Percentiles rank a stretch among this genome's conserved stretches.
These are phyloP conservation scores for Rhinogobius similis DNA, from an alignment of 2,113 vertebrate species.

Conservation along the genomic window DNA sequence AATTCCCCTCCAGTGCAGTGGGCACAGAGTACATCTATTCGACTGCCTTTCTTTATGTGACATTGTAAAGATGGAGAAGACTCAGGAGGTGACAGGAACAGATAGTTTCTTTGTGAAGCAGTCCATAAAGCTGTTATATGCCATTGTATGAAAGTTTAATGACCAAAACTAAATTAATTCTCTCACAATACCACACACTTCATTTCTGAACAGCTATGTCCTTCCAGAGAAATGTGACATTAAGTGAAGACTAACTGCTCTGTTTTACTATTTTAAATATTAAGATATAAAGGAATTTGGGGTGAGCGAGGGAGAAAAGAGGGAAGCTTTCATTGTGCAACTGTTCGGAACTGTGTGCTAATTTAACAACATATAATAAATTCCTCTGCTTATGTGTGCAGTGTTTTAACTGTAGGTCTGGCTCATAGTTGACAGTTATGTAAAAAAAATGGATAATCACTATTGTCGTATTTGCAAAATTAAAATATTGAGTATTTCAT, in stretches of 20 bases:
- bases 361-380: neutral
- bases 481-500: no score
- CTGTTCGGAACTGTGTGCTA: neutral
- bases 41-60: conserved; percentile 1
- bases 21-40: neutral
- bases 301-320: neutral
- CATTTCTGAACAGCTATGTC: neutral
- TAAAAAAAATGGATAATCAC: no score
- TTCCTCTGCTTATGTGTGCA: neutral
- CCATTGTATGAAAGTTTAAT: neutral
- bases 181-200: neutral
- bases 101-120: neutral
- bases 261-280: neutral
- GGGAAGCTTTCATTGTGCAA: neutral
- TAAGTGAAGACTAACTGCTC: neutral
- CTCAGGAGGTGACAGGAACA: neutral
- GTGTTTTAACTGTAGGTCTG: neutral
- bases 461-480: no score
- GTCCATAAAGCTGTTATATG: neutral
- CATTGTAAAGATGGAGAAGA: neutral
- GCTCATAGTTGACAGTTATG: no score
- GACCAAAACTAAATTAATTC: neutral
- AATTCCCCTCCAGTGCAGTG: neutral
- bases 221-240: neutral
- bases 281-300: neutral